Base-by-base conservation (phyloP, 1,140 invertebrate species). In the Apis laboriosa region DNA sequence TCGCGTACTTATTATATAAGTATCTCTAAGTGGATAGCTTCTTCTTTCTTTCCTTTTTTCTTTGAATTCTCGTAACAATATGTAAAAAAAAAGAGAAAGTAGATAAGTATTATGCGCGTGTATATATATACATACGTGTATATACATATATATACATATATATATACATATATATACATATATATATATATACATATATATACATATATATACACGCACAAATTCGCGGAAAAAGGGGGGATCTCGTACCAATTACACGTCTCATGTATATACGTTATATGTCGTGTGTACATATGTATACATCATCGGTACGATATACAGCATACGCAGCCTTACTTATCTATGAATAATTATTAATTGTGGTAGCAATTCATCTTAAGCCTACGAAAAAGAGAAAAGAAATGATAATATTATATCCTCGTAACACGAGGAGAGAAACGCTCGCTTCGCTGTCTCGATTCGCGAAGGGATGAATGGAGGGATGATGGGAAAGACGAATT, bases 81-180 rank as follows among this genome's bases (percentile, higher is more conserved):
- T 89, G 86, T 88, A 87, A 90, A 87, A 86, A 56, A 81, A 89
- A 90, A 82, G 72, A 88, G 83, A 89, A 90, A 82, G 86, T 90
- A 91, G 88, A 85, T 87, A 88, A 85, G 79, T 91, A 84, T 85
- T 43, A 86, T 71, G 85, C 70, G 71, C 66, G 64, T 83, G n/a
- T 67, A 24, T 9, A 24, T 13, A 86, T 61, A 82, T 87, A 87
- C 89, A 82, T 85, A 85, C 68, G 61, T 75, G 76, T 61, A 84
- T 79, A 61, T 61, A 21, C 9, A 51, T 64, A 34, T 64, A 84
- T 88, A 88, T 90, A 86, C 80, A 88, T 60, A 70, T 79, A 80
- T 60, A 73, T 77, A 60, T 56, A 75, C 71, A 64, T 77, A 68
- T 55, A 77, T 28, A 24, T 61, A 74, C 70, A 75, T 28, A 75